phyloP scores from a whole-genome alignment of 2,888 invertebrate genomes.

The Acleris holmiana region DNA sequence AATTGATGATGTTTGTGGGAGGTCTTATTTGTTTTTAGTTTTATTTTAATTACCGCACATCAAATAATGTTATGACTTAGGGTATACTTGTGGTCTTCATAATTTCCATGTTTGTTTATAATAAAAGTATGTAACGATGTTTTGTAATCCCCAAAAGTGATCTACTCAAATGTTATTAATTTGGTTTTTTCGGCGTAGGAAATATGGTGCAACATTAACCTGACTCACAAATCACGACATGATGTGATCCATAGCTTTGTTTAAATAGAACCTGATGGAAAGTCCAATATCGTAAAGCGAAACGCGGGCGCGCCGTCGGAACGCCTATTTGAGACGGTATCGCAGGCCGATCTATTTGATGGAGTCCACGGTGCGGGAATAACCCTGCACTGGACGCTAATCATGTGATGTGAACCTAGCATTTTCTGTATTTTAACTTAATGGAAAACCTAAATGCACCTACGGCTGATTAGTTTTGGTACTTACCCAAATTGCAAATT shows the following conservation, averaged over 20 bases:
- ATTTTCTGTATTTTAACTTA: constrained; percentile 52
- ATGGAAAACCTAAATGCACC: constrained; percentile 45
- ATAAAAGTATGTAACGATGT: too few species aligned
- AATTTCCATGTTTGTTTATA: too few species aligned
- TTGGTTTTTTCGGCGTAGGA: too few species aligned
- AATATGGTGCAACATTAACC: too few species aligned
- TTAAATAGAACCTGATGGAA: constrained; percentile 67
- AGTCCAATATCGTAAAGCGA: constrained; percentile 77
- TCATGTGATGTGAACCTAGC: constrained; percentile 64
- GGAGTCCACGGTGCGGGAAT: constrained; percentile 63
- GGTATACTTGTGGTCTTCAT: too few species aligned
- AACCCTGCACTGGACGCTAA: constrained; percentile 62
- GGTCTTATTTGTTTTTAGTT: too few species aligned
- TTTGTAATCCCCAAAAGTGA: too few species aligned
- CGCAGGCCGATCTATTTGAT: constrained; percentile 78
- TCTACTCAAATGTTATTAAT: too few species aligned
- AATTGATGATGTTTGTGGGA: too few species aligned
- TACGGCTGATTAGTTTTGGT: constrained; percentile 23
- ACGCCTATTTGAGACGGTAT: constrained; percentile 71
- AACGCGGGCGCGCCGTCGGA: constrained; percentile 54
- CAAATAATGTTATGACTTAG: too few species aligned
- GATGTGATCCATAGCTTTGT: constrained; percentile 43
- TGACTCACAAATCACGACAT: too few species aligned
- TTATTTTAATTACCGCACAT: too few species aligned
- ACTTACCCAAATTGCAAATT: constrained; percentile 18